Base-by-base conservation (phyloP, 1,140 invertebrate species). In the Drosophila tani region DNA sequence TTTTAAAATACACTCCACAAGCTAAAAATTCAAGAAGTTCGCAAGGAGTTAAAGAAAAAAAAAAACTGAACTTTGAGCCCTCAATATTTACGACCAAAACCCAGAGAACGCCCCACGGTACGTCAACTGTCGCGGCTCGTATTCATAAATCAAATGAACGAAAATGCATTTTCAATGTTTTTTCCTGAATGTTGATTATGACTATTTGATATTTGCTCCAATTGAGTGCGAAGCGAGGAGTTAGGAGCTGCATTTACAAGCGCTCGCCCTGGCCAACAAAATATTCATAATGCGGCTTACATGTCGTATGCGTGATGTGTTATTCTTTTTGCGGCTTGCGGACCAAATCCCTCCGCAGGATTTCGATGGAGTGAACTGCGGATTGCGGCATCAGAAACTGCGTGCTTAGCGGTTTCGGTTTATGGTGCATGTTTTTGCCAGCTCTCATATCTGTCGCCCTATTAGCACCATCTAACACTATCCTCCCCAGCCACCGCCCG, bases 271-370 rank as follows among this genome's bases (percentile, higher is more conserved):
- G 77, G 79, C 79, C 70, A 80, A 88, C 83, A 81, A 87, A 88
- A 87, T 87, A 87, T 88, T 90, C 84, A 88, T 88, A 88, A 88
- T 90, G 84, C 84, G 85, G 84, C 84, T 90, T 66, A 79, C 85
- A 90, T 88, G 85, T 90, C 84, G 84, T 73, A 90, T 88, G 78
- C 69, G 81, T 81, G 85, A 84, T 88, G 85, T 81, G 84, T 66
- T 84, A 88, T 90, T 90, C 85, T 90, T 88, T 88, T 90, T 87
- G 77, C 56, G 83, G 71, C 43, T 41, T 55, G 46, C 47, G 17
- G 35, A 24, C 46, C 9, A 74, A 70, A 74, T 74, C 67, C 56
- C 38, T n/a, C 45, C 29, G n/a, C 67, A 29, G 68, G 29, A 73
- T 73, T 60, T 60, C 43, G 45, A 49, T 32, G 57, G 27, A 19